Evolutionary conservation across 2,113 vertebrate genomes (phyloP), one percentile per base, ranked within the genome.

Genomic region (Chaenocephalus aceratus): DNA sequence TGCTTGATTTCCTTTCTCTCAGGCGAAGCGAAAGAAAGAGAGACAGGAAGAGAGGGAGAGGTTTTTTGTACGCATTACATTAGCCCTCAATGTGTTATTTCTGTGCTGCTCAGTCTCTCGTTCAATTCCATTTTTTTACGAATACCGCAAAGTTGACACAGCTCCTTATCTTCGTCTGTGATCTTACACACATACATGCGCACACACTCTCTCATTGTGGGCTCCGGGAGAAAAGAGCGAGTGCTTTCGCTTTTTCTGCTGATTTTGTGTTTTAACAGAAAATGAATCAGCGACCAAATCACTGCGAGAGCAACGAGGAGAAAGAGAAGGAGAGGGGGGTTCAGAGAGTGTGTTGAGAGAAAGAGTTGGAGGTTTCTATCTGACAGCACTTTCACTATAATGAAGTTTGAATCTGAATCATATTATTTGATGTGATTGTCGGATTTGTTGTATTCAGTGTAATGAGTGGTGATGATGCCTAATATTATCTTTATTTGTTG

Each of bases 221-320:
- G 57, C 51, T 82, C 60, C 5, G 18, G 60, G 56, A 52, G 60
- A 51, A 52, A 63, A 46, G 45, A 73, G 46, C 5, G 54, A 74
- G 65, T 62, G 53, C 46, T 52, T 75, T 18, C 8, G 26, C 71
- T 48, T 36, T 86, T 68, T 82, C 51, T 86, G 80, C 73, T 79
- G 77, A 80, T 77, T 80, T 76, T 41, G 59, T 77, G 76, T 88
- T 90, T 88, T 63, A 85, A 82, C 63, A 69, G 75, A 86, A 86
- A 88, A 89, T 72, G 7, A 88, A 88, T 88, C 64, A 77, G 66
- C 66, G 23, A 63, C 65, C 63, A 80, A 80, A 90, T 85, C 76
- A 36, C 71, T 59, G 77, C 60, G 75, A 86, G 51, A 77, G 59
- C 46, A 80, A 73, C 26, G 56, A 46, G 59, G 52, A 52, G 76